Evolutionary conservation across 2,113 vertebrate species (phyloP), one percentile per base, ranked within the genome.

Genomic region (Nycticryphes semicollaris): DNA sequence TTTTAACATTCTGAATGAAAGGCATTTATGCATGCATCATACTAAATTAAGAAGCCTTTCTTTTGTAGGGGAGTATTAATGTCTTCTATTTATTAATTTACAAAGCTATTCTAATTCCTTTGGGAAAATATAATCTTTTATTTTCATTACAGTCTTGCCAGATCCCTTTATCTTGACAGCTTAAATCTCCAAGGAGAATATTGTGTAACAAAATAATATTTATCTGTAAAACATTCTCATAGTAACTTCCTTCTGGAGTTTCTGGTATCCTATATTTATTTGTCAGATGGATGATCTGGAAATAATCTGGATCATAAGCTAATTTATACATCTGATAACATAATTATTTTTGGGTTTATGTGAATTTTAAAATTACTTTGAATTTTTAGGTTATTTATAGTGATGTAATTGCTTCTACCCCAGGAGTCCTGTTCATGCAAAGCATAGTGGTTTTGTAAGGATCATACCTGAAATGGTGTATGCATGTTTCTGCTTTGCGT

Each of bases 51-150:
- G 48, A 79, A 78, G 35, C 30, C 30, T 82, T 73, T 84, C n/a
- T 83, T 91, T 92, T 77, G 41, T 74, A 77, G n/a, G 27, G 17
- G 27, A 35, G 7, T 82, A 56, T 87, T 93, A 82, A 77, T 89
- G 10, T 72, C 56, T 85, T 96, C 19, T 92, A 43, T 89, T 92
- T 96, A 86, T 95, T 92, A 93, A 82, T 94, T 76, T 81, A 41
- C 33, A 91, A 76, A 87, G 59, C 41, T 90, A 31, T 87, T 94
- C 35, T 72, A 75, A 90, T 80, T 75, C 86, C 5, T 77, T 84
- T 83, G 87, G 64, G 89, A 92, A 92, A 89, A 87, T 57, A 43
- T 0, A 24, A 50, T 94, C 23, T 92, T 94, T 43, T 87, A 41
- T 88, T 93, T 90, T 96, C 39, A 63, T 89, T 93, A 56, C 10